Percentiles rank a stretch among this genome's conserved stretches.
Conservation (phyloP, 1,140 invertebrate genomes). For the Daktulosphaira vitifoliae region DNA sequence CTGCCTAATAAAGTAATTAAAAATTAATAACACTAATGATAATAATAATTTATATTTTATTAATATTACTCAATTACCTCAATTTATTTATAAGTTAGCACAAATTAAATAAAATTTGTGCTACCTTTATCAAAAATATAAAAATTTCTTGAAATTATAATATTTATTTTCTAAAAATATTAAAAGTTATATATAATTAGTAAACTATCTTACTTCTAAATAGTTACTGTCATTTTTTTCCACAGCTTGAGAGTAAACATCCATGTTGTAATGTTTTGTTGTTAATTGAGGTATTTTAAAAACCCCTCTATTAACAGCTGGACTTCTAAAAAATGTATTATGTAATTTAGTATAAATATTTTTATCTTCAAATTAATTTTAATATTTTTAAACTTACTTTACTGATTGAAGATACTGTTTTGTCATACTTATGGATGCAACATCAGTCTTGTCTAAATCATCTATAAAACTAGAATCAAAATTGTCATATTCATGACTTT, state of each 20-base stretch:
- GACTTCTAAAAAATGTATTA: background rate
- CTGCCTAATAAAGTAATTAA: too few relatives aligned
- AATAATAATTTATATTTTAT: too few relatives aligned
- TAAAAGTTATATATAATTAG: too few relatives aligned
- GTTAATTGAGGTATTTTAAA: slow-evolving; percentile 37
- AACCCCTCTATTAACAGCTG: background rate
- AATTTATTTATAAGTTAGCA: too few relatives aligned
- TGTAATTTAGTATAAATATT: too few relatives aligned
- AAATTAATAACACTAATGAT: too few relatives aligned
- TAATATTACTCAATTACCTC: too few relatives aligned
- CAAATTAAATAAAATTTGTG: too few relatives aligned
- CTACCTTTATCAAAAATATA: too few relatives aligned
- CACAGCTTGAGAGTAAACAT: slow-evolving; percentile 35
- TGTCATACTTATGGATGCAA: background rate
- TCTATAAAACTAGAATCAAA: slow-evolving; percentile 29
- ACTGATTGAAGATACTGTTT: slow-evolving; percentile 37
- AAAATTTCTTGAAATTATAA: too few relatives aligned
- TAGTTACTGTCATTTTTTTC: slow-evolving; percentile 25
- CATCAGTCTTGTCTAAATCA: background rate
- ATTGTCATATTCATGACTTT: background rate
- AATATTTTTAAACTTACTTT: slow-evolving; percentile 36
- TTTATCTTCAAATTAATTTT: too few relatives aligned
- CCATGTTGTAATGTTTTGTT: slow-evolving; percentile 7
- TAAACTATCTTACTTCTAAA: background rate
- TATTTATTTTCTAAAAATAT: too few relatives aligned